These are phyloP conservation scores for Drosophila fuyamai DNA, from an alignment of 1,140 invertebrate species.

Conservation along the genomic window DNA sequence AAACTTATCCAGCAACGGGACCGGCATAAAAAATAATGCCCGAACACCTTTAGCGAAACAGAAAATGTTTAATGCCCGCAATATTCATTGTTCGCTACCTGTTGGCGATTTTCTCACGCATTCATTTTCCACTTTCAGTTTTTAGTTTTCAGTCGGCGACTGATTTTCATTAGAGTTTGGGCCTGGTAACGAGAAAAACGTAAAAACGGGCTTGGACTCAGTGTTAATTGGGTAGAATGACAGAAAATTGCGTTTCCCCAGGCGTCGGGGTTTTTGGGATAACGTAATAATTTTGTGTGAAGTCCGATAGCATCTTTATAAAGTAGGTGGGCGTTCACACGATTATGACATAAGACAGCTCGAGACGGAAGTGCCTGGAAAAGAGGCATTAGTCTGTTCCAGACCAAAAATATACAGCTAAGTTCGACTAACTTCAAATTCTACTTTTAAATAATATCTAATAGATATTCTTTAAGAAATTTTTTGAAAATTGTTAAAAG, in stretches of 20 bases:
- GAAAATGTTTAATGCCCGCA: slow-evolving; percentile 57
- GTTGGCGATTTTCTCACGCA: slow-evolving; percentile 73
- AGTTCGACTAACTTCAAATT: not conserved
- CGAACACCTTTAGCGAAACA: slow-evolving; percentile 60
- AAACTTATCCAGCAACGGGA: slow-evolving; percentile 62
- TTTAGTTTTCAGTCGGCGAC: slow-evolving; percentile 40
- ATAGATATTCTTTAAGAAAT: no score
- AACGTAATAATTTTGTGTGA: slow-evolving; percentile 68
- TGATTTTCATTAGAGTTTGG: slow-evolving; percentile 76
- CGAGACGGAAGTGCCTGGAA: slow-evolving; percentile 28
- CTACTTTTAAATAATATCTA: no score
- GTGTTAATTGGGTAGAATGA: slow-evolving; percentile 76
- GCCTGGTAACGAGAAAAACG: slow-evolving; percentile 25
- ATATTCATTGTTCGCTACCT: slow-evolving; percentile 51
- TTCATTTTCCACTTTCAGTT: slow-evolving; percentile 81
- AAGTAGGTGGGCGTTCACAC: slow-evolving; percentile 52
- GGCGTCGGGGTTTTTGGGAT: slow-evolving; percentile 27
- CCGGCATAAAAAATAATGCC: slow-evolving; percentile 67
- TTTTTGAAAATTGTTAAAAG: no score
- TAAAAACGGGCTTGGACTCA: slow-evolving; percentile 37
- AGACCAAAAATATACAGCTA: not conserved
- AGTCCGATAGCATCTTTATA: slow-evolving; percentile 72
- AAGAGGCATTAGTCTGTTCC: slow-evolving; percentile 1
- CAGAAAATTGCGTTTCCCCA: slow-evolving; percentile 50
- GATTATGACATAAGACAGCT: slow-evolving; percentile 64